Base-by-base conservation (phyloP, 2,888 invertebrate genomes). In the Aquatica leii region DNA sequence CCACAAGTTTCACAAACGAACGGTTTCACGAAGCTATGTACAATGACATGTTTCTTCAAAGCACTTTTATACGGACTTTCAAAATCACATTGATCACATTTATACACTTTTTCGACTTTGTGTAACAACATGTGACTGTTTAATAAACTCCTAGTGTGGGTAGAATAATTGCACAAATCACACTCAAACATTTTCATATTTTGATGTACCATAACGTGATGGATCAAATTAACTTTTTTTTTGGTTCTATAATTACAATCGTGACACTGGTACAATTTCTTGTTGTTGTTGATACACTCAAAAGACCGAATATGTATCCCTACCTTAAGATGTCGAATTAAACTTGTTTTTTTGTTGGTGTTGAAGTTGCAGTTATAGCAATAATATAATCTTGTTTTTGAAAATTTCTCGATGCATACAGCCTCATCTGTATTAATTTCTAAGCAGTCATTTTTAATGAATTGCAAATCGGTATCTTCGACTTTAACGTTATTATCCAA, bases 181-280 rank as follows among this genome's bases (percentile, higher is more conserved):
- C 60, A 60, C 12, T 46, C 12, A 37, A 52, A 60, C 0, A 54
- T 53, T 15, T 49, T 53, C 1, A 11, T 3, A 11, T 20, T 20
- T 18, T 20, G 17, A 18, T 46, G 46, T 11, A 46, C n/a, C 46
- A 46, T 46, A 2, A 46, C 20, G 18, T 46, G 46, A 17, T 46
- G 18, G 2, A 8, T 18, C 2, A 46, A 8, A 9, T 5, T 46
- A 20, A 18, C 46, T 20, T 46, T 46, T 1, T 18, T 17, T 4
- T 46, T 46, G 5, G 46, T 46, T 8, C 18, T 3, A 18, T 46
- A 20, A 17, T 20, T 18, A 18, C 46, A 46, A 20, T 46, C 20
- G 8, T 18, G 9, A n/a, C 46, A 46, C 46, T 46, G 18, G 2
- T 2, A 46, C 18, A 18, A 18, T 20, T 46, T 46, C 18, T 52